Conservation (phyloP, 2,797 vertebrate species). For the Tokudaia tokunoshimensis region DNA sequence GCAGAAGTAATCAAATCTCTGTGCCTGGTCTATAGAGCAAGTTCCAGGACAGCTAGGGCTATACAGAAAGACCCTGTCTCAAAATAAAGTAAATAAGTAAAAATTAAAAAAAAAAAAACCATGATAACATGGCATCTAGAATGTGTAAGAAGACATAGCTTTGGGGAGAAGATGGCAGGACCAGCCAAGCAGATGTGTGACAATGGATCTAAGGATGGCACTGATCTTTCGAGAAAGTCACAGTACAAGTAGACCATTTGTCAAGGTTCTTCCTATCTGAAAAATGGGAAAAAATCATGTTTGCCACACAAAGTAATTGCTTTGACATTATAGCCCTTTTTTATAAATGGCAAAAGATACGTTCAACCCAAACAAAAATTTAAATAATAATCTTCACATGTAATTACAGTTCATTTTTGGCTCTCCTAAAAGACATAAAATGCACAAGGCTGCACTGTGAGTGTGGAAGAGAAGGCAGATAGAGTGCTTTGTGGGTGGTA, state of each 20-base stretch:
- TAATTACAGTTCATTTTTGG: slow-evolving; percentile 61
- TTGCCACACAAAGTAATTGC: neutral
- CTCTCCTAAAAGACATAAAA: slow-evolving; percentile 54
- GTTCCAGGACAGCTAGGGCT: neutral
- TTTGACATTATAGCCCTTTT: slow-evolving; percentile 41
- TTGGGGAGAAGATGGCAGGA: neutral
- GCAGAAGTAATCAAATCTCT: neutral
- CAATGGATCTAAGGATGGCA: neutral
- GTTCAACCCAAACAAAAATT: slow-evolving; percentile 53
- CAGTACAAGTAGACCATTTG: neutral
- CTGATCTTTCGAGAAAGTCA: neutral
- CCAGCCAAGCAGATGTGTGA: neutral
- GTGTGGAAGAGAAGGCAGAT: neutral
- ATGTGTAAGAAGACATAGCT: neutral
- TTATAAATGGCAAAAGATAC: slow-evolving; percentile 49
- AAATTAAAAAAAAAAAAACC: neutral
- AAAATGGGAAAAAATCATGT: neutral
- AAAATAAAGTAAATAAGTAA: neutral
- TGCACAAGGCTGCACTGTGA: slow-evolving; percentile 1
- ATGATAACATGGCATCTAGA: neutral
- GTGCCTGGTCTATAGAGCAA: neutral
- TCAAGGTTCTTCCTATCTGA: neutral
- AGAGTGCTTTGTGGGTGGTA: slow-evolving; percentile 37
- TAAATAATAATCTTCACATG: slow-evolving; percentile 40
- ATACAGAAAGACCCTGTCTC: neutral